Base-by-base conservation (phyloP, 2,797 vertebrate species). In the Gymnothorax reevesii region DNA sequence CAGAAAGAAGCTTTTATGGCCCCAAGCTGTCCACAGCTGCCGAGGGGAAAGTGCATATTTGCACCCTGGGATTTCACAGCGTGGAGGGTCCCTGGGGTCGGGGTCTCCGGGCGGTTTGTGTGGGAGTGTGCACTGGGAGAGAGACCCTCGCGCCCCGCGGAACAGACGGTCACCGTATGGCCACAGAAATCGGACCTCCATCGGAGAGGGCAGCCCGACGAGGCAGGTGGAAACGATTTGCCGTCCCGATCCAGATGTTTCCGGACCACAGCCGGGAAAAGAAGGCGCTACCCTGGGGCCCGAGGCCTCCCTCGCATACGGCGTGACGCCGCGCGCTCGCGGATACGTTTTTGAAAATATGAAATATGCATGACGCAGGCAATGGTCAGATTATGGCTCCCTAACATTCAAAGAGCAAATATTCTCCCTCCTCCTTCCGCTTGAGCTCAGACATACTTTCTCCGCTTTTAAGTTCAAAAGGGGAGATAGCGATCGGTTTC, bases 171-270 rank as follows among this genome's bases (percentile, higher is more conserved):
- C 75, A 17, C 49, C 20, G 1, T 79, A 0, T 52, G 75, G 49
- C 75, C 49, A 4, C 17, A n/a, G 8, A 49, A 10, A 52, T 1
- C 17, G 4, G 49, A 79, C 75, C 75, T 54, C 52, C 75, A 54
- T 79, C 12, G 49, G 49, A 52, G 75, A 9, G 54, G 17, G 49
- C 15, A 12, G 17, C 10, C 9, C 20, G 2, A 13, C 20, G 15
- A 54, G 22, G 49, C 42, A 2, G 20, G 75, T 52, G 75, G 75
- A 79, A 79, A 22, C 8, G 42, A 3, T 54, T 20, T 54, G 20
- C 75, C 49, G 22, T 79, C 75, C 54, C 7, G 75, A 49, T 79
- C 75, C 75, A 79, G 75, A 79, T 79, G 75, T 79, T 79, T 49
- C 3, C 42, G 8, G 75, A 54, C 8, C 20, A 2, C 75, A 79